Evolutionary conservation across 2,888 invertebrate genomes (phyloP).

Genomic region (Lysandra bellargus): DNA sequence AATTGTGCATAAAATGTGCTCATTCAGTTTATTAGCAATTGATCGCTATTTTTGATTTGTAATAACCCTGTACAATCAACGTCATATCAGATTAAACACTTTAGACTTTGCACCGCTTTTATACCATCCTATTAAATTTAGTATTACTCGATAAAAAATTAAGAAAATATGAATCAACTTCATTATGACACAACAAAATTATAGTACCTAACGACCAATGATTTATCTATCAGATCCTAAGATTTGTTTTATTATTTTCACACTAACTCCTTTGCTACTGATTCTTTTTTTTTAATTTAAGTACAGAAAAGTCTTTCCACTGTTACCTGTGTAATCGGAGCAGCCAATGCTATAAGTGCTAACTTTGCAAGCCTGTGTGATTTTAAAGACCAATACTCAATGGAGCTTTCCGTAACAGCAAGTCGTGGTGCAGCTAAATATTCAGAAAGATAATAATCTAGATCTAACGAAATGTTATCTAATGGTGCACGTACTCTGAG

Average conservation of each 20-base stretch:
- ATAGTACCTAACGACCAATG: too few relatives aligned
- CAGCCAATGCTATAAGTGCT: slow-evolving; percentile 11
- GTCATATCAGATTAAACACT: too few relatives aligned
- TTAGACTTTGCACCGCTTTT: too few relatives aligned
- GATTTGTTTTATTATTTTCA: too few relatives aligned
- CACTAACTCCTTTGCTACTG: not conserved
- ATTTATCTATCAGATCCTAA: too few relatives aligned
- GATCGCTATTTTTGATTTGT: too few relatives aligned
- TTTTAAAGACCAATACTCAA: slow-evolving; percentile 20
- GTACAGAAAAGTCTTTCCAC: slow-evolving; percentile 24
- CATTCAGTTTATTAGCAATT: too few relatives aligned
- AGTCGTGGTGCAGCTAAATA: slow-evolving; percentile 22
- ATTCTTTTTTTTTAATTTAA: slow-evolving; percentile 10
- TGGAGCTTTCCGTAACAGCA: slow-evolving; percentile 15
- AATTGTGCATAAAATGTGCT: too few relatives aligned
- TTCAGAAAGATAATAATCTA: slow-evolving; percentile 18
- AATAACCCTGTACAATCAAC: too few relatives aligned
- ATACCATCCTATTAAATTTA: too few relatives aligned
- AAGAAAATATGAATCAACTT: not conserved
- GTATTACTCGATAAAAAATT: not conserved
- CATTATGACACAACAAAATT: not conserved
- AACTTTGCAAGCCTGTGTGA: slow-evolving; percentile 20
- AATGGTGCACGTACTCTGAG: slow-evolving; percentile 20
- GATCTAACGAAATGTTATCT: slow-evolving; percentile 7
- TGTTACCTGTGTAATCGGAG: slow-evolving; percentile 19